phyloP scores from a whole-genome alignment of 2,888 invertebrate genomes.

The Drosophila paranaensis region DNA sequence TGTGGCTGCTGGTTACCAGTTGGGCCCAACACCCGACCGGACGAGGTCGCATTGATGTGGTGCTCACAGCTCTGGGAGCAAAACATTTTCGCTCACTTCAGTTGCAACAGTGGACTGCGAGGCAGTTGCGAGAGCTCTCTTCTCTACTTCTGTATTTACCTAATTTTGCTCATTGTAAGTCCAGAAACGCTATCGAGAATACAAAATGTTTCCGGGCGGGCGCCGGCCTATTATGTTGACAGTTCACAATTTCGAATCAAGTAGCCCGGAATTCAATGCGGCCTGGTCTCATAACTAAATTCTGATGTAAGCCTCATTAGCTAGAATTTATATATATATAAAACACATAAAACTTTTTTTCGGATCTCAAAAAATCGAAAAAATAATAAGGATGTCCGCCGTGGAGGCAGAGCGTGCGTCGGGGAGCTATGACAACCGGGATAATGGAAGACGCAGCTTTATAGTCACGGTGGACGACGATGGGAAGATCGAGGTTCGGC shows the following conservation, averaged over 20 bases:
- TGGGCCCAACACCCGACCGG: conserved; percentile 25
- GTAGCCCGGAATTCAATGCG: not conserved
- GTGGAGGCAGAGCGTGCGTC: conserved; percentile 12
- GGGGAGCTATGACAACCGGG: not conserved
- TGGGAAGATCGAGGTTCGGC: conserved; percentile 47
- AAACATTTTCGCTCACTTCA: conserved; percentile 47
- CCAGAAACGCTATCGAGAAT: not conserved
- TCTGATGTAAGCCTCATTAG: conserved; percentile 7
- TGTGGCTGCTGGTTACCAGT: not conserved
- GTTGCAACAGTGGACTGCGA: conserved; percentile 12
- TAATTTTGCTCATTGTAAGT: conserved; percentile 35
- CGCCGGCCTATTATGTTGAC: conserved; percentile 24
- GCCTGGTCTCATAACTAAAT: not conserved
- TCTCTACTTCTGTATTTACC: not conserved
- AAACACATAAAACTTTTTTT: conserved; percentile 23
- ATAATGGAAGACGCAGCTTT: conserved; percentile 38
- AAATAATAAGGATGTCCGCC: conserved; percentile 34
- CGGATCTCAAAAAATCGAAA: conserved; percentile 25
- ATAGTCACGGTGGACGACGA: conserved; percentile 46
- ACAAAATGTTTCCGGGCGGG: not conserved
- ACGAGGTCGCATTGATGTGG: conserved; percentile 36
- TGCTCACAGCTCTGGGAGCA: conserved; percentile 60
- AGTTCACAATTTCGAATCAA: not conserved
- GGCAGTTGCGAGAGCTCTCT: conserved; percentile 4
- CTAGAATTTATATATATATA: not conserved